phyloP scores from a whole-genome alignment of 2,113 vertebrate species.

The Struthio camelus region DNA sequence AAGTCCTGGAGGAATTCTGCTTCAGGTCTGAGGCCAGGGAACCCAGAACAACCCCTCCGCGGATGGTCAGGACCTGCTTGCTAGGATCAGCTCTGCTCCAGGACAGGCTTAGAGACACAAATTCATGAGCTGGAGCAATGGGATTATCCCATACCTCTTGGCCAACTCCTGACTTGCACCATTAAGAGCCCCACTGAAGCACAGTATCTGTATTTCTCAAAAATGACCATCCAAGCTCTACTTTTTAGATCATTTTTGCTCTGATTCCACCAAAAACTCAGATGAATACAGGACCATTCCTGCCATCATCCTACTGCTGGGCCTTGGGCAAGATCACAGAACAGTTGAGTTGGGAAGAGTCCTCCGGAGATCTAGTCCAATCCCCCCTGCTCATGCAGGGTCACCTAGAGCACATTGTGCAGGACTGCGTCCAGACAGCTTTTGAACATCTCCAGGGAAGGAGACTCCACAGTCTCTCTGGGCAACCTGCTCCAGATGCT shows the following conservation, averaged over 20 bases:
- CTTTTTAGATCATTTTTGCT: background rate
- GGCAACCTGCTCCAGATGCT: no score
- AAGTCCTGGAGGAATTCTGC: background rate
- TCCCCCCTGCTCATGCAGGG: no score
- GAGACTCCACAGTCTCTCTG: no score
- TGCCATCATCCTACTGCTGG: background rate
- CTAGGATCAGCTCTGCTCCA: accelerated
- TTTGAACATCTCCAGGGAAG: no score
- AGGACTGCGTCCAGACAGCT: no score
- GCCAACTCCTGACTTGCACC: background rate
- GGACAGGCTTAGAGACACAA: background rate
- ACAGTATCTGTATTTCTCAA: background rate
- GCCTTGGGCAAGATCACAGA: background rate
- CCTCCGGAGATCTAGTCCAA: no score
- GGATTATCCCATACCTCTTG: background rate
- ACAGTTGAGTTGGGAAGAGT: no score
- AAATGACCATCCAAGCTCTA: background rate
- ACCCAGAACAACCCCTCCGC: background rate
- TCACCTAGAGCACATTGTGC: no score
- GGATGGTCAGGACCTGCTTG: background rate
- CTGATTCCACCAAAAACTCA: background rate
- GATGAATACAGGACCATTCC: background rate
- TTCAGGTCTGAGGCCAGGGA: background rate
- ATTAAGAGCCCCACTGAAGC: background rate
- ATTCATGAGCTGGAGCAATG: background rate